These are phyloP conservation scores for Spatulosminthurus flaviceps DNA, from an alignment of 2,888 invertebrate genomes.

Conservation along the genomic window DNA sequence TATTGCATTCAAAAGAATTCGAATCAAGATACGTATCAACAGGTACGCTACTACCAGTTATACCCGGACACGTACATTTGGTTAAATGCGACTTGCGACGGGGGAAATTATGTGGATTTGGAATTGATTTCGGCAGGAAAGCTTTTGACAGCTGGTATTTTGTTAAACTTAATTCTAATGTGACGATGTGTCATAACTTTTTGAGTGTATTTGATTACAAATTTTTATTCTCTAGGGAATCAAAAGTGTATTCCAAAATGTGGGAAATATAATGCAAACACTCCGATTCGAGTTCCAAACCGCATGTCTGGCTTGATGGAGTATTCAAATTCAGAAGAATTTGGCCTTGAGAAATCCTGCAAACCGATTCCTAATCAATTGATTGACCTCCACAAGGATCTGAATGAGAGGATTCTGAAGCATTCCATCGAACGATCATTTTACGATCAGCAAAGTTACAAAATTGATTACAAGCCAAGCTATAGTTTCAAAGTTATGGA, in stretches of 20 bases:
- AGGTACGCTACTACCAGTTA: slow-evolving; percentile 33
- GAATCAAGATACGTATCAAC: background rate
- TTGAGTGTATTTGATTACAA: too few relatives aligned
- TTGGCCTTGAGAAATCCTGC: slow-evolving; percentile 11
- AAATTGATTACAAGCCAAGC: slow-evolving; percentile 7
- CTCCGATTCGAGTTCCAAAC: background rate
- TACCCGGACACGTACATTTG: background rate
- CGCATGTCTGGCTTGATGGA: background rate
- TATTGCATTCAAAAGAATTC: slow-evolving; percentile 32
- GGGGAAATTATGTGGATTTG: slow-evolving; percentile 34
- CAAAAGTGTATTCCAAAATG: slow-evolving; percentile 20
- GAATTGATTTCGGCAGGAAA: slow-evolving; percentile 24
- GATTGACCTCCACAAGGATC: slow-evolving; percentile 20
- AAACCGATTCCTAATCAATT: slow-evolving; percentile 24
- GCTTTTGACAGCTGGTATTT: background rate
- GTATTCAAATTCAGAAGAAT: background rate
- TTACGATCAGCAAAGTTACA: slow-evolving; percentile 25
- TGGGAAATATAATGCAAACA: background rate
- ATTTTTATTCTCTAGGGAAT: too few relatives aligned
- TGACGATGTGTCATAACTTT: too few relatives aligned
- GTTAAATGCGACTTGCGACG: slow-evolving; percentile 35
- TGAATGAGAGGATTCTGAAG: slow-evolving; percentile 29
- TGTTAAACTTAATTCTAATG: too few relatives aligned
- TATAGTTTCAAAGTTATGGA: slow-evolving; percentile 31
- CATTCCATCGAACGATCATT: slow-evolving; percentile 32